phyloP scores from a whole-genome alignment of 2,797 vertebrate species.

The Notoglanidium macrostoma region DNA sequence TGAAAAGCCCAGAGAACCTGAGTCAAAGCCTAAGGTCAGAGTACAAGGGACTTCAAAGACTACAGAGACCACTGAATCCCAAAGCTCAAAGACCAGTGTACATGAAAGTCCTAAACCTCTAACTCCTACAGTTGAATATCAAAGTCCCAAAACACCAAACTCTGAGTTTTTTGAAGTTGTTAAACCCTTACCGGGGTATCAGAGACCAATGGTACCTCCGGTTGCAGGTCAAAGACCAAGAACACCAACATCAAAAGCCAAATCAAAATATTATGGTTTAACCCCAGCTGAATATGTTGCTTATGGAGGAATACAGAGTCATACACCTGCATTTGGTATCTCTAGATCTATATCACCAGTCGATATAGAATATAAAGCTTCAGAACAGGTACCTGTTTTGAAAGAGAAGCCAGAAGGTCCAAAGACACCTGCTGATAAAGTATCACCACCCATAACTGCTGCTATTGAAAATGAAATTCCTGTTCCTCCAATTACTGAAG shows the following conservation, averaged over 20 bases:
- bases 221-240: slow-evolving; percentile 69
- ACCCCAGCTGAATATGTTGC: slow-evolving; percentile 76
- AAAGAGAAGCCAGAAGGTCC: slow-evolving; percentile 32
- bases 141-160: slow-evolving; percentile 38
- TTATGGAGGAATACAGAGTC: slow-evolving; percentile 73
- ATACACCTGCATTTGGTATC: slow-evolving; percentile 69
- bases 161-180: slow-evolving; percentile 61
- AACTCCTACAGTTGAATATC: slow-evolving; percentile 54
- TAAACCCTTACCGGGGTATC: slow-evolving; percentile 60
- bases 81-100: slow-evolving; percentile 63
- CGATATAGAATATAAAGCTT: slow-evolving; percentile 46
- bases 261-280: slow-evolving; percentile 73
- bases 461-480: slow-evolving; percentile 55
- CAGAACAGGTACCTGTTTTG: slow-evolving; percentile 49
- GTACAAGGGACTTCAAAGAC: slow-evolving; percentile 16
- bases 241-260: slow-evolving; percentile 70
- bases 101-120: slow-evolving; percentile 37
- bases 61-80: slow-evolving; percentile 41
- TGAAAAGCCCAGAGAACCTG: slow-evolving; percentile 53
- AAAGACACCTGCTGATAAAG: slow-evolving; percentile 23
- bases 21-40: slow-evolving; percentile 32
- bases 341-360: slow-evolving; percentile 45
- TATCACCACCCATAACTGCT: slow-evolving; percentile 29
- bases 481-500: slow-evolving; percentile 57
- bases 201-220: slow-evolving; percentile 68